Base-by-base conservation (phyloP, 2,113 vertebrate genomes). In the Neolamprologus devosi region DNA sequence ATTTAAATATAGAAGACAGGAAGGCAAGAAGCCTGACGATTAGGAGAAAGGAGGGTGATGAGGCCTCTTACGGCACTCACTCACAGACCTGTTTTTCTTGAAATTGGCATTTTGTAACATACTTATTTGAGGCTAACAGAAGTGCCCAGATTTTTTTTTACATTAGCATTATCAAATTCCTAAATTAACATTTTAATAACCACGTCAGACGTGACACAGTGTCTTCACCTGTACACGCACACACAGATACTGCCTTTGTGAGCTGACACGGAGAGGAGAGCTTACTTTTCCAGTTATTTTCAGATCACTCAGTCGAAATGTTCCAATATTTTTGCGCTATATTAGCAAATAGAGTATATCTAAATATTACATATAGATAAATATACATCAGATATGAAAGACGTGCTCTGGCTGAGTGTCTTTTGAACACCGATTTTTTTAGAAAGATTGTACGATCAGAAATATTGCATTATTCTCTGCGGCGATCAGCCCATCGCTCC, bases 1-100 rank as follows among this genome's bases (percentile, higher is more conserved):
- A 26, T 91, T 94, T 93, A 91, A 91, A 91, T 85, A 89, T 81
- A 93, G 85, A 49, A 86, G 85, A 82, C 26, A 12, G 8, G 35
- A 85, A 23, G 49, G 30, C 53, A 16, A 79, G 81, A 82, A 79
- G 37, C 33, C 37, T 84, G 35, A 23, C 5, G 42, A 10, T 53
- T 40, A 37, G 4, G 54, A 78, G 28, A 35, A 45, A 45, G 17
- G 57, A 60, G 19, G 78, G 11, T 33, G 26, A 51, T 7, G 9
- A 80, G 42, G 57, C 57, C 16, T 28, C 28, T 88, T 28, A 54
- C 26, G 8, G 12, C 45, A 51, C 73, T 49, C 45, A 78, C 42
- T 78, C 16, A 78, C 26, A 75, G 9, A 78, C 26, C 19, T 78
- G 73, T 49, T 49, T 78, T 3, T 30, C 42, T 19, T 78, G 70